phyloP scores from a whole-genome alignment of 2,888 invertebrate genomes.

The Drosophila prostipennis region DNA sequence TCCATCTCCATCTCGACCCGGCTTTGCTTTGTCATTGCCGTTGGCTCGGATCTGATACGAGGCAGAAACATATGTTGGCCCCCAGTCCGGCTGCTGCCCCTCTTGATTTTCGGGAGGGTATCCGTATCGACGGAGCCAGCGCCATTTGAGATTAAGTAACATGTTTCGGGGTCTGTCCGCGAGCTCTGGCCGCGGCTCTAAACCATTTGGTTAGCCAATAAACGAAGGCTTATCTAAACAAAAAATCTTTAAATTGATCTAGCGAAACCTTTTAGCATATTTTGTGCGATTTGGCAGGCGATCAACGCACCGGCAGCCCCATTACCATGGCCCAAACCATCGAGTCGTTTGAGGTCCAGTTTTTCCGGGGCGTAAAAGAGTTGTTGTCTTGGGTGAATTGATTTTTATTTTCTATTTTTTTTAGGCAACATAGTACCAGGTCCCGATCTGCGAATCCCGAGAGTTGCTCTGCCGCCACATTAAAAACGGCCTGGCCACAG shows the following conservation, averaged over 20 bases:
- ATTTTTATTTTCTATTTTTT: neutral
- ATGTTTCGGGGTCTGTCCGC: slow-evolving; percentile 58
- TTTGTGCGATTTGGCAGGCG: slow-evolving; percentile 79
- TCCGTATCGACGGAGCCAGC: slow-evolving; percentile 57
- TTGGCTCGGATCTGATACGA: slow-evolving; percentile 68
- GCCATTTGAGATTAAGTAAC: slow-evolving; percentile 78
- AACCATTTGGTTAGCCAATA: slow-evolving; percentile 65
- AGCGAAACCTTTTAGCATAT: slow-evolving; percentile 81
- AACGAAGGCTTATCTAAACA: slow-evolving; percentile 76
- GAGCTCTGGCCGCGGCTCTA: slow-evolving; percentile 2
- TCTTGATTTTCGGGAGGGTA: slow-evolving; percentile 40
- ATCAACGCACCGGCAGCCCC: slow-evolving; percentile 43
- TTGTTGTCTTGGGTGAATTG: slow-evolving; percentile 38
- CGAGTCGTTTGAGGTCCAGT: slow-evolving; percentile 26
- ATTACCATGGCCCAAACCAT: slow-evolving; percentile 30
- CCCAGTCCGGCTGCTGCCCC: slow-evolving; percentile 61
- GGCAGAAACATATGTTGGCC: slow-evolving; percentile 73
- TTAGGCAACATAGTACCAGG: slow-evolving; percentile 39
- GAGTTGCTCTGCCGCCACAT: slow-evolving; percentile 58
- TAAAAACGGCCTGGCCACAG: slow-evolving; percentile 77
- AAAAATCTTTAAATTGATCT: slow-evolving; percentile 79
- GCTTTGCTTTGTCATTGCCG: slow-evolving; percentile 72
- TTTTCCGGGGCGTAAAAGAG: slow-evolving; percentile 54
- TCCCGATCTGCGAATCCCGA: slow-evolving; percentile 3
- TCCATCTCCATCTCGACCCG: slow-evolving; percentile 19